Evolutionary conservation across 2,797 vertebrate genomes (phyloP).

Genomic region (Leucoraja ocellata): DNA sequence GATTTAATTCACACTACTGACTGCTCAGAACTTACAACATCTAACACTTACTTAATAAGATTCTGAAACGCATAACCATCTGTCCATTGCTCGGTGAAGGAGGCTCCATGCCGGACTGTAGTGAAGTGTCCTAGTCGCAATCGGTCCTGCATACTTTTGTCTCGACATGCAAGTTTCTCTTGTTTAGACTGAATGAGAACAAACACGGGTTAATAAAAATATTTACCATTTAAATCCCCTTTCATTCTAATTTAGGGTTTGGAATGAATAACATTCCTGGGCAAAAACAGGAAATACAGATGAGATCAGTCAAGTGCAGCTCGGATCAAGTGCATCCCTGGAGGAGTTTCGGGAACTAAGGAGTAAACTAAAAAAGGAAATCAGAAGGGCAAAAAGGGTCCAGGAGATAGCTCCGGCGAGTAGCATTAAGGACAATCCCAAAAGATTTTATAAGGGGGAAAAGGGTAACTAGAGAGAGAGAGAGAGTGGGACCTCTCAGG

Average conservation of each 20-base stretch:
- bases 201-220: conserved; percentile 15
- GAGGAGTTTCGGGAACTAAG: no score
- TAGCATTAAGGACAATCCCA: no score
- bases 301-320: not conserved
- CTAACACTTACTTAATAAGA: conserved; percentile 83
- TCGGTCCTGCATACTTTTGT: conserved; percentile 98
- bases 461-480: no score
- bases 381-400: no score
- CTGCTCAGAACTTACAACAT: not conserved
- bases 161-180: conserved; percentile 94
- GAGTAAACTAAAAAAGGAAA: no score
- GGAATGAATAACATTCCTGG: not conserved
- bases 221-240: not conserved
- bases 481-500: no score
- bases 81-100: conserved; percentile 97
- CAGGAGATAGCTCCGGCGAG: no score
- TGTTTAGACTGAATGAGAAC: conserved; percentile 78
- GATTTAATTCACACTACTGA: not conserved
- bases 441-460: no score
- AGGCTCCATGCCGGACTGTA: conserved; percentile 90
- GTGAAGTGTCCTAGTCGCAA: conserved; percentile 92
- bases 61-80: conserved; percentile 98
- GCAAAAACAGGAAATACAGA: not conserved
- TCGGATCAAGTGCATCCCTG: no score
- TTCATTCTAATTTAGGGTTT: not conserved